A percentile compares a stretch with the other conserved stretches of the same genome.
Conservation (phyloP, 2,797 vertebrate genomes). For the Amazona ochrocephala region DNA sequence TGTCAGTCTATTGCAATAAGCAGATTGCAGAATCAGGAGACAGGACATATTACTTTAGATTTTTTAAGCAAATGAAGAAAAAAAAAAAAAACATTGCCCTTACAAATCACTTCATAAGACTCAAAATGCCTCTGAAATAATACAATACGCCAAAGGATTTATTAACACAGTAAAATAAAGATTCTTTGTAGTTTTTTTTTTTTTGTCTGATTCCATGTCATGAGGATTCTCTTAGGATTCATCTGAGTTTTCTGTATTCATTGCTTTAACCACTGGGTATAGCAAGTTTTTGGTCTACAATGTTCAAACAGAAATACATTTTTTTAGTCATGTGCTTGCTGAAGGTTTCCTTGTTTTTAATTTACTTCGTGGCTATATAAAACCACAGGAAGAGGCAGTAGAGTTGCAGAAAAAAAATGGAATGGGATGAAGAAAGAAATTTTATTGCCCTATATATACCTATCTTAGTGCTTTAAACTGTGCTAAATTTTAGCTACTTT, state of each 20-base stretch:
- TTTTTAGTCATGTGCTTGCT: background rate
- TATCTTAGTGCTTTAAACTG: background rate
- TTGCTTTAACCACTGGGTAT: background rate
- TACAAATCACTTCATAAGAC: background rate
- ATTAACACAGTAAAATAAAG: background rate
- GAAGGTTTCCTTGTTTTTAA: background rate
- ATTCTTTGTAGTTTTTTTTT: background rate
- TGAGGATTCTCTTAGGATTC: background rate
- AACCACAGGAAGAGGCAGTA: background rate
- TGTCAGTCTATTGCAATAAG: background rate
- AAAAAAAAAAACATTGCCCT: background rate
- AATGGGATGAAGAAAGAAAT: background rate
- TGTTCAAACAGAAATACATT: background rate
- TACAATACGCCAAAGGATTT: background rate
- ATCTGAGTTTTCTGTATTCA: background rate
- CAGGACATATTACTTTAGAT: background rate
- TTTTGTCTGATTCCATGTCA: background rate
- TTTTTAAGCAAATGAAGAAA: background rate
- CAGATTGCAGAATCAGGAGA: background rate
- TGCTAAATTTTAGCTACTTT: background rate
- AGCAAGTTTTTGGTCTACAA: background rate
- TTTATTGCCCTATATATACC: background rate
- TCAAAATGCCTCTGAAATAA: background rate
- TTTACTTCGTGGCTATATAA: background rate
- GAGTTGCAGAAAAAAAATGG: background rate